phyloP scores from a whole-genome alignment of 1,140 invertebrate genomes.

The Brachystomella parvula region DNA sequence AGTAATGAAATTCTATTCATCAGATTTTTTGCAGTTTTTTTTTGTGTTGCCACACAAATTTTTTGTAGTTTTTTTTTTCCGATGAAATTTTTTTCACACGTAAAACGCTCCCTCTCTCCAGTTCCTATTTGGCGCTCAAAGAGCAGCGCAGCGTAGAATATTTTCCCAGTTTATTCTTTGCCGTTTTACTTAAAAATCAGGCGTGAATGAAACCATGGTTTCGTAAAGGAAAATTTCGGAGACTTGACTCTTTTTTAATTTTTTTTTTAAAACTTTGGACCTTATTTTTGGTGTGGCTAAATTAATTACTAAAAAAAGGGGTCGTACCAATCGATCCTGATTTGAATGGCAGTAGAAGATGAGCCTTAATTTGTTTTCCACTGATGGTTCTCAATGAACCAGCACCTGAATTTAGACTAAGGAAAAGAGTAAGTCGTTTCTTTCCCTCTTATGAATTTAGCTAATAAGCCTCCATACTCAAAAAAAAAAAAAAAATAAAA shows the following conservation, averaged over 20 bases:
- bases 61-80: too few relatives aligned
- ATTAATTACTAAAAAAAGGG: background rate
- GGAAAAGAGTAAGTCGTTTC: background rate
- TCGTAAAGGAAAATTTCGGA: background rate
- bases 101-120: too few relatives aligned
- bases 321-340: background rate
- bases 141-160: too few relatives aligned
- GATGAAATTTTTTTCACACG: too few relatives aligned
- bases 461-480: background rate
- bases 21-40: too few relatives aligned
- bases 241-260: background rate
- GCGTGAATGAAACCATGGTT: too few relatives aligned
- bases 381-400: background rate
- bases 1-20: too few relatives aligned
- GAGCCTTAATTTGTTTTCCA: background rate
- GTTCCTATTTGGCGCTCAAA: too few relatives aligned
- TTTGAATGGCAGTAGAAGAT: background rate
- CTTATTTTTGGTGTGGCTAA: background rate
- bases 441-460: background rate
- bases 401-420: background rate
- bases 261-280: background rate
- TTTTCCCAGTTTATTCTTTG: too few relatives aligned
- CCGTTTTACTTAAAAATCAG: too few relatives aligned
- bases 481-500: too few relatives aligned
- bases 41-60: too few relatives aligned